A percentile compares a stretch with the other conserved stretches of the same genome.
Evolutionary conservation across 2,113 vertebrate genomes (phyloP).

Genomic region (Gallinago paraguaiae): DNA sequence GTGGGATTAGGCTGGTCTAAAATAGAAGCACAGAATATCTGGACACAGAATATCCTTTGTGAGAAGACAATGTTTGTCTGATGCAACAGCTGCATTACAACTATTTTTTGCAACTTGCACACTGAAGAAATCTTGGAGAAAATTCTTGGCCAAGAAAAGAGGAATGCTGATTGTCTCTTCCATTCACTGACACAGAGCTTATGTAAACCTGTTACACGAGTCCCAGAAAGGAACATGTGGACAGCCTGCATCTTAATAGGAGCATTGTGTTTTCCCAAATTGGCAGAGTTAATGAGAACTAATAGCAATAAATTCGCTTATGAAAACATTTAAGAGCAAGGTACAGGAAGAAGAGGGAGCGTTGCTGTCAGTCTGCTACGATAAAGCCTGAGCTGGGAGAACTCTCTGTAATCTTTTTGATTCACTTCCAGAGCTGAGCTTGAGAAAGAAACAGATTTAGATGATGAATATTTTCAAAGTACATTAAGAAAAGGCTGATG

Average conservation of each 20-base stretch:
- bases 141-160: not conserved
- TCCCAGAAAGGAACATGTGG: not conserved
- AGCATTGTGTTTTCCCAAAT: not conserved
- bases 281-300: not conserved
- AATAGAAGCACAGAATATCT: not conserved
- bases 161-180: not conserved
- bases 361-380: not conserved
- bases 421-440: not conserved
- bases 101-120: not conserved
- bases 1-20: not conserved
- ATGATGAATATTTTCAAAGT: slow-evolving; percentile 7
- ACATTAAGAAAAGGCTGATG: not conserved
- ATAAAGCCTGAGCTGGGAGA: not conserved
- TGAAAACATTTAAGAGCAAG: not conserved
- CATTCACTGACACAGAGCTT: not conserved
- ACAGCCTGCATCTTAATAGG: not conserved
- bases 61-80: not conserved
- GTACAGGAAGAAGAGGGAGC: not conserved
- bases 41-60: rapidly evolving
- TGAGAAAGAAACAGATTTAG: not conserved
- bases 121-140: not conserved
- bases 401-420: not conserved
- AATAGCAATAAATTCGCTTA: not conserved
- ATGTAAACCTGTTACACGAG: not conserved
- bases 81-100: not conserved